Conservation (phyloP, 2,797 vertebrate genomes). For the Manis pentadactyla region DNA sequence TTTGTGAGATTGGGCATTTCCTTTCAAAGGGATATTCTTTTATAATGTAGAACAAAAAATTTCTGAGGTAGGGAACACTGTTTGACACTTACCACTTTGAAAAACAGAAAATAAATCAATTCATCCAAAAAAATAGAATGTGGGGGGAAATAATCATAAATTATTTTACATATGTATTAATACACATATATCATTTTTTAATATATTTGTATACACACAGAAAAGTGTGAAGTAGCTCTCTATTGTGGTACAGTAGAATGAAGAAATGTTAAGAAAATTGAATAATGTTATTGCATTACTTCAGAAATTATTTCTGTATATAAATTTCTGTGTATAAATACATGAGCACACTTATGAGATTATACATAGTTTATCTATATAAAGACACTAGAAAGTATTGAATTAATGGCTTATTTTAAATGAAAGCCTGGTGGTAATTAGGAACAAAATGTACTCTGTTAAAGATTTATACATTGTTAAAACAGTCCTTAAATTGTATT, state of each 20-base stretch:
- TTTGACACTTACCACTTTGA: neutral
- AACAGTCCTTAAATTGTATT: neutral
- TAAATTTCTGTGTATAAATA: neutral
- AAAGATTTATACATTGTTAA: neutral
- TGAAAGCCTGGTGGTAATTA: neutral
- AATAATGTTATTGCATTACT: neutral
- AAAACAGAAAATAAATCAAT: neutral
- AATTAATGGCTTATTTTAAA: conserved; percentile 16
- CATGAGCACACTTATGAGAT: neutral
- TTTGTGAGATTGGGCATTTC: neutral
- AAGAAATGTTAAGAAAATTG: neutral
- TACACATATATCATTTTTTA: neutral
- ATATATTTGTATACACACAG: neutral
- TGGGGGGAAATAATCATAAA: neutral
- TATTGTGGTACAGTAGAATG: neutral
- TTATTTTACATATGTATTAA: neutral
- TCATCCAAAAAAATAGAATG: neutral
- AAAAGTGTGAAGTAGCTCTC: neutral
- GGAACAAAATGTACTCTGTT: neutral
- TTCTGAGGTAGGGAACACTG: neutral
- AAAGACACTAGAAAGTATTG: neutral
- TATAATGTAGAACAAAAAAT: neutral
- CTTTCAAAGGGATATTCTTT: neutral
- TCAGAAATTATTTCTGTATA: neutral
- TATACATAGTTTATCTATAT: neutral